Evolutionary conservation across 2,797 vertebrate species (phyloP).

Genomic region (Bryconaethiops microstoma): DNA sequence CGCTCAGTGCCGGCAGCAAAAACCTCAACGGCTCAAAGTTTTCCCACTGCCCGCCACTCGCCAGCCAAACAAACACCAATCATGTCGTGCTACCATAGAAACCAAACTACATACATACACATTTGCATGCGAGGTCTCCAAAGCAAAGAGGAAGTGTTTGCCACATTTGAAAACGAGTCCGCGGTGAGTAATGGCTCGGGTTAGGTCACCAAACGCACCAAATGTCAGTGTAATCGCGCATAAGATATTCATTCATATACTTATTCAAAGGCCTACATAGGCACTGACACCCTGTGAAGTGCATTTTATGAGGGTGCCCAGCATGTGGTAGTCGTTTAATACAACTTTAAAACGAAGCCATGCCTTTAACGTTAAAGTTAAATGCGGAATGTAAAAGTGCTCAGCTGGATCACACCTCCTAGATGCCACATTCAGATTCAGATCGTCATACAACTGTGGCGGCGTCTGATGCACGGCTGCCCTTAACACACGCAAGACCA

Average conservation of each 20-base stretch:
- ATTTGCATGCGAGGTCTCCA: slow-evolving; percentile 18
- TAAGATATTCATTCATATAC: neutral
- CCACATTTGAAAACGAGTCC: slow-evolving; percentile 25
- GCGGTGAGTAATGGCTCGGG: neutral
- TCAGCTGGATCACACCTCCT: neutral
- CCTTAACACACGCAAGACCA: neutral
- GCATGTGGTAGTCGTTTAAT: neutral
- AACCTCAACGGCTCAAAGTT: slow-evolving; percentile 1
- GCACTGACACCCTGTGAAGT: neutral
- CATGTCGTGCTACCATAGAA: slow-evolving; percentile 41
- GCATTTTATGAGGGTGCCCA: neutral
- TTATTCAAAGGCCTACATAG: neutral
- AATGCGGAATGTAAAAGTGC: neutral
- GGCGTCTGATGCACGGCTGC: neutral
- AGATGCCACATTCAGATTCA: neutral
- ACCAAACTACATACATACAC: slow-evolving; percentile 42
- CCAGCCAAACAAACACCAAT: slow-evolving; percentile 23
- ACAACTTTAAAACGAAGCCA: neutral
- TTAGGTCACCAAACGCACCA: slow-evolving; percentile 18
- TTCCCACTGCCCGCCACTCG: neutral
- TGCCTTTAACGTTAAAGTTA: slow-evolving; percentile 5
- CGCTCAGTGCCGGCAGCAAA: neutral
- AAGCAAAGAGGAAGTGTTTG: slow-evolving; percentile 37
- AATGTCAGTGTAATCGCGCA: neutral
- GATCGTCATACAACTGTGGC: neutral